Base-by-base conservation (phyloP, 2,797 vertebrate species). In the Calcarius lapponicus region DNA sequence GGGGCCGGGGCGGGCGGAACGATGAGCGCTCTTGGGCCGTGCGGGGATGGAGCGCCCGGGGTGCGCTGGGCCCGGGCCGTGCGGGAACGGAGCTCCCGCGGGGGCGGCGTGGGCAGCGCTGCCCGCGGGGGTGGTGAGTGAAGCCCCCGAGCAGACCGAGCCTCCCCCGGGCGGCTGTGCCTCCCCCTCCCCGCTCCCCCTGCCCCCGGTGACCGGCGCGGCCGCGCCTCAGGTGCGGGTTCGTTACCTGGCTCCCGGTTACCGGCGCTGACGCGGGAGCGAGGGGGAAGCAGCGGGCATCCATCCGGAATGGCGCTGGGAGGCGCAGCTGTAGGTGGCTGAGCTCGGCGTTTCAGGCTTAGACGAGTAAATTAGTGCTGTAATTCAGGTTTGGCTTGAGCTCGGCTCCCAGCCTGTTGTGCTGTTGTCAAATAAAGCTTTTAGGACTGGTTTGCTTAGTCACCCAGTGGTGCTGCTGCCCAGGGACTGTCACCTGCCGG, bases 371-470 rank as follows among this genome's bases (percentile, higher is more conserved):
- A 75, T 84, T 6, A 3, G 1, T 3, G 19, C 11, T 36, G 81
- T 43, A 36, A 13, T 85, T 86, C 70, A 54, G 75, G 92, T 79
- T 88, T 72, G 62, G 9, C 14, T 50, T 71, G 67, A 13, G 51
- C 38, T 3, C 1, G 5, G 18, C 18, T 56, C 38, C 12, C 28
- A 13, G 17, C 45, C 42, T 56, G 57, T 38, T 38, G 3, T 45
- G 60, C 3, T 80, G 50, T 42, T 64, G 56, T 60, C 2, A 6
- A 64, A 6, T 9, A 40, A 26, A 84, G 73, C 88, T 43, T 26
- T 61, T 17, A 7, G 67, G 43, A 25, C 28, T 11, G 15, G 20
- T 17, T 42, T 95, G 93, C 93, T 96, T 93, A 92, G 95, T 97
- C 93, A 94, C 93, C 28, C 7, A 0, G n/a, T 26, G 56, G 19